Conservation (phyloP, 2,113 vertebrate species). For the Pteropus alecto region DNA sequence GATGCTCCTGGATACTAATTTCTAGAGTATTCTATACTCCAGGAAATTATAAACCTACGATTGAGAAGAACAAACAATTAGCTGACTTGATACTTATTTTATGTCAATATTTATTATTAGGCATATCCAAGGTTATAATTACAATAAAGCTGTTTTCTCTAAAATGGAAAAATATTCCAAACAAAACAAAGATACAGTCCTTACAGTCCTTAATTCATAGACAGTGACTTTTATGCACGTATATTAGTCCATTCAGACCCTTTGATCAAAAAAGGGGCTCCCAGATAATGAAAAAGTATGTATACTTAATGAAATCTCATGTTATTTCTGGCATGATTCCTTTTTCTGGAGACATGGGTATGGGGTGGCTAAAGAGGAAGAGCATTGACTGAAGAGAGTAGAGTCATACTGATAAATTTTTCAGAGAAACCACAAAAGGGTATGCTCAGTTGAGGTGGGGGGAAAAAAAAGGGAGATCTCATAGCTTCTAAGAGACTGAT, state of each 20-base stretch:
- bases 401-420: background rate
- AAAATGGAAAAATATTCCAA: background rate
- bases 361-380: background rate
- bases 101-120: background rate
- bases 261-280: background rate
- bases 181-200: background rate
- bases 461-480: background rate
- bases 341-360: background rate
- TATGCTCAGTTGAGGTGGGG: background rate
- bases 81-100: background rate
- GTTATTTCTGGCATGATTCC: background rate
- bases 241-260: background rate
- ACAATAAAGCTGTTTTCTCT: background rate
- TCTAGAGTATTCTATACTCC: background rate
- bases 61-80: background rate
- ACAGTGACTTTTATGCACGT: background rate
- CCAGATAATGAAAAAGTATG: background rate
- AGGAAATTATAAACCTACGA: background rate
- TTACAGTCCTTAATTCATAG: background rate
- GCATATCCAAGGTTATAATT: background rate
- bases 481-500: background rate
- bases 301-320: background rate
- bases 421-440: background rate
- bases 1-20: background rate
- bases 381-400: background rate